A percentile compares a stretch with the other conserved stretches of the same genome.
These are phyloP conservation scores for Molossus molossus DNA, from an alignment of 2,797 vertebrate species.

Conservation along the genomic window DNA sequence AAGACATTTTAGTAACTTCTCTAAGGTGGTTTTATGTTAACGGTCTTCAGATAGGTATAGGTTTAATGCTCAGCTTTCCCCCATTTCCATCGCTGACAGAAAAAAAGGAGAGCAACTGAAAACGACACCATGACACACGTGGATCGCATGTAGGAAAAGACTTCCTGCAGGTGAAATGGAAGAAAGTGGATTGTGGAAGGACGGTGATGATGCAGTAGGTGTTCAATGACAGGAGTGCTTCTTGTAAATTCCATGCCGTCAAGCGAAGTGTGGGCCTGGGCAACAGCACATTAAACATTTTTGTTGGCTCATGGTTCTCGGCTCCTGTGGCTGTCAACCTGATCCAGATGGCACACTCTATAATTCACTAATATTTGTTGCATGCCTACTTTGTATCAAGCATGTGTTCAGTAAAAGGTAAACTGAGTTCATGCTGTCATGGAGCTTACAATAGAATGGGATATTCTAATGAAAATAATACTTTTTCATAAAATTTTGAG, in stretches of 20 bases:
- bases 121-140: neutral
- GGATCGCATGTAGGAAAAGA: neutral
- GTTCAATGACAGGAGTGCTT: neutral
- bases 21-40: neutral
- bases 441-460: neutral
- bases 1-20: neutral
- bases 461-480: neutral
- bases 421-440: neutral
- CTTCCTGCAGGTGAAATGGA: neutral
- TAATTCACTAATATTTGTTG: neutral
- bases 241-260: neutral
- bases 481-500: neutral
- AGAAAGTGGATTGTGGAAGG: neutral
- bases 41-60: neutral
- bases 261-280: neutral
- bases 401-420: neutral
- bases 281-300: neutral
- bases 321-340: fast-evolving
- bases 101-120: neutral
- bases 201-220: neutral
- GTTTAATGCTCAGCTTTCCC: neutral
- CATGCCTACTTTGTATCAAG: neutral
- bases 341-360: fast-evolving
- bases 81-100: neutral
- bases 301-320: fast-evolving